Conservation (phyloP, 2,888 invertebrate genomes). For the Caenorhabditis zanzibari region DNA sequence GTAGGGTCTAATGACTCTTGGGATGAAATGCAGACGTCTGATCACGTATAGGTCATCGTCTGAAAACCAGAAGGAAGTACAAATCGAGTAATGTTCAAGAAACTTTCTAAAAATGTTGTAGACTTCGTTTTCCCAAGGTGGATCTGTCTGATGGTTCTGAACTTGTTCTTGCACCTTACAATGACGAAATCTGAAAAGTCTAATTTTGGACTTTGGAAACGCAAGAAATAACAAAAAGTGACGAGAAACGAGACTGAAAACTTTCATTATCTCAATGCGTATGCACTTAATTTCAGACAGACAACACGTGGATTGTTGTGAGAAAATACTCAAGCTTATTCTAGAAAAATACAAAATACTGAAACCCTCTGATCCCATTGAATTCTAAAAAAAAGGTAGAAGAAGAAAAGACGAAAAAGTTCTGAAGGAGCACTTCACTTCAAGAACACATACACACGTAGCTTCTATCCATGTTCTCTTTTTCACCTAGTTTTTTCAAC, state of each 20-base stretch:
- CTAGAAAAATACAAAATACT: not conserved
- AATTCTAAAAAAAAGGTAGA: not conserved
- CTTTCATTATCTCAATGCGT: constrained; percentile 4
- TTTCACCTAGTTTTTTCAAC: not conserved
- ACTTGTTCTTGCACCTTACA: too few relatives aligned
- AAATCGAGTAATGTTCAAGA: not conserved
- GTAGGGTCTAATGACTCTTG: constrained; percentile 6
- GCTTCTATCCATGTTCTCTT: constrained; percentile 15
- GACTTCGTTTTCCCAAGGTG: too few relatives aligned
- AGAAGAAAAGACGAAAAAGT: not conserved
- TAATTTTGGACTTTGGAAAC: not conserved
- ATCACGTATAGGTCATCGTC: constrained; percentile 23
- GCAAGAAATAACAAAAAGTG: constrained; percentile 30
- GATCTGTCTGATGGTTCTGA: too few relatives aligned
- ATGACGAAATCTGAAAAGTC: not conserved
- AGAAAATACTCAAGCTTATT: not conserved
- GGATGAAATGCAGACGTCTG: not conserved
- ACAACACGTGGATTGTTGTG: constrained; percentile 3
- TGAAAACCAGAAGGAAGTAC: not conserved
- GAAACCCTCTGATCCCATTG: not conserved
- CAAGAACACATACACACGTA: not conserved
- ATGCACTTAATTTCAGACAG: not conserved
- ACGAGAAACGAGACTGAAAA: not conserved
- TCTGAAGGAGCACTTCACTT: constrained; percentile 33
- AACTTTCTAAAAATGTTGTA: not conserved